Conservation (phyloP, 1,140 invertebrate species). For the Halyomorpha halys region DNA sequence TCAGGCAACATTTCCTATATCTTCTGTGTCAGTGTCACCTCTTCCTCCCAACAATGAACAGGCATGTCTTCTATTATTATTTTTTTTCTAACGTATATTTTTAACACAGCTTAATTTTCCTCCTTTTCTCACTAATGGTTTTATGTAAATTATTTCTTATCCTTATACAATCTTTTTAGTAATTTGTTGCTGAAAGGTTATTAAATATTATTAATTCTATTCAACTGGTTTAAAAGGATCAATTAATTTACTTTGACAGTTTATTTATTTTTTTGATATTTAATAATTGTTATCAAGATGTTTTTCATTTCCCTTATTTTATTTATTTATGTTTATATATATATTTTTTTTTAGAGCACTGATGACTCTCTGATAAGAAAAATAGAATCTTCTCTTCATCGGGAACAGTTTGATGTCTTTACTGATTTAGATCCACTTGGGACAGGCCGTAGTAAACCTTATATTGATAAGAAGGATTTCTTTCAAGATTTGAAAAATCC, state of each 20-base stretch:
- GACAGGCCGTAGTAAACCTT: slow-evolving; percentile 77
- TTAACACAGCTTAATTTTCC: too few species aligned
- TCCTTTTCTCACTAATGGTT: too few species aligned
- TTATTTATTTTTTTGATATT: not conserved
- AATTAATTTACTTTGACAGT: not conserved
- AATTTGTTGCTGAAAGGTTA: too few species aligned
- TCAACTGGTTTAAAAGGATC: too few species aligned
- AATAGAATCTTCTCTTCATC: slow-evolving; percentile 4
- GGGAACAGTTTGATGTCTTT: slow-evolving; percentile 58
- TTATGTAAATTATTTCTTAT: too few species aligned
- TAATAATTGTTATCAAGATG: not conserved
- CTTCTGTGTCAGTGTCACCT: slow-evolving; percentile 13
- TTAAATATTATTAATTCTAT: too few species aligned
- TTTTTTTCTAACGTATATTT: too few species aligned
- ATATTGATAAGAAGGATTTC: slow-evolving; percentile 89
- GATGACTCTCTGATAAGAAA: slow-evolving; percentile 19
- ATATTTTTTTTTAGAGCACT: slow-evolving; percentile 18
- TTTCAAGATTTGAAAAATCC: slow-evolving; percentile 89
- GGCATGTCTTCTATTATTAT: slow-evolving; percentile 12
- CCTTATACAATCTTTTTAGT: too few species aligned
- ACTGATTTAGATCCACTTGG: slow-evolving; percentile 84
- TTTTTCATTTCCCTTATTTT: not conserved
- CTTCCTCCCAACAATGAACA: slow-evolving; percentile 9
- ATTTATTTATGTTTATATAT: not conserved
- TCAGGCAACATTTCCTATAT: slow-evolving; percentile 13